Evolutionary conservation across 2,797 vertebrate genomes (phyloP).

Genomic region (Leucoraja ocellata): DNA sequence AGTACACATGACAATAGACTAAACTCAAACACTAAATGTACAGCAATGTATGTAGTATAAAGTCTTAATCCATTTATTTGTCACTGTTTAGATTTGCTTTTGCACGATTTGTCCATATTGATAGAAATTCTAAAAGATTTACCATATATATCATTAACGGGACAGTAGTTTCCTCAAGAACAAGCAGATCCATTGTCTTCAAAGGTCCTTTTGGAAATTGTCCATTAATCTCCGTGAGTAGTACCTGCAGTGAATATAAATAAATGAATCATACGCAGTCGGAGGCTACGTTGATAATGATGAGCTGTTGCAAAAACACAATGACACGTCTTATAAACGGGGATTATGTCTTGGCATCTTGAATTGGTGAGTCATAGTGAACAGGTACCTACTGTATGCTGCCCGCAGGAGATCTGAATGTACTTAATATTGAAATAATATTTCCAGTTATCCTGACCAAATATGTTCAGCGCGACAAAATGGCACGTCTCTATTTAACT

Average conservation of each 20-base stretch:
- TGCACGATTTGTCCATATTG: neutral
- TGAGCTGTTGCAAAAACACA: neutral
- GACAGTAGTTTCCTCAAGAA: slow-evolving; percentile 57
- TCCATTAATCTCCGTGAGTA: neutral
- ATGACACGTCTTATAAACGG: neutral
- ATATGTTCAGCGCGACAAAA: no score
- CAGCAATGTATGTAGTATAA: no score
- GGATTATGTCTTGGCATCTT: no score
- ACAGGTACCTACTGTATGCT: no score
- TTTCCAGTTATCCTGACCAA: no score
- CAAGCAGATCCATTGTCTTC: slow-evolving; percentile 49
- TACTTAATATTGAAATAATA: no score
- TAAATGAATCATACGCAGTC: neutral
- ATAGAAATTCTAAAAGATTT: slow-evolving; percentile 36
- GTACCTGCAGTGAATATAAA: neutral
- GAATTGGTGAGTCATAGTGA: no score
- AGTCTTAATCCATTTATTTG: neutral
- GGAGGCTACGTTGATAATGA: neutral
- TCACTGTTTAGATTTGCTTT: neutral
- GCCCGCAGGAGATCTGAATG: no score
- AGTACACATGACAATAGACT: no score
- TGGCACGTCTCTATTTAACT: no score
- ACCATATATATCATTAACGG: slow-evolving; percentile 60
- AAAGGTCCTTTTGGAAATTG: slow-evolving; percentile 51
- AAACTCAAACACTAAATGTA: no score